Conservation (phyloP, 2,888 invertebrate species). For the Euzophera pinguis region DNA sequence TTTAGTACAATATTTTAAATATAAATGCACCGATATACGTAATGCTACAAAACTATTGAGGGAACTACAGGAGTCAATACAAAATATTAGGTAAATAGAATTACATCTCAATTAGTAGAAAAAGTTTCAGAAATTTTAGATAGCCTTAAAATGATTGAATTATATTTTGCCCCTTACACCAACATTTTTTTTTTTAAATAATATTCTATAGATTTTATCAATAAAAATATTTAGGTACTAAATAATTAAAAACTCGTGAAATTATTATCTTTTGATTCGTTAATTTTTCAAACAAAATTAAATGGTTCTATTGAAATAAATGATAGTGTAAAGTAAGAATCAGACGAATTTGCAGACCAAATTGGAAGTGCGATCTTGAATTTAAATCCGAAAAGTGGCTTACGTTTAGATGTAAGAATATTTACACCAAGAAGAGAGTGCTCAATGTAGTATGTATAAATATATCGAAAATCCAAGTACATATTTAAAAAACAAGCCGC, state of each 20-base stretch:
- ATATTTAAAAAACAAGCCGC: slow-evolving; percentile 41
- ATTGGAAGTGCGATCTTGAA: slow-evolving; percentile 36
- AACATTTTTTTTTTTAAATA: neutral
- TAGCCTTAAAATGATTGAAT: slow-evolving; percentile 38
- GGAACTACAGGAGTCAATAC: slow-evolving; percentile 64
- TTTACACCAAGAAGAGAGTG: slow-evolving; percentile 52
- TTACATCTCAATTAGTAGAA: slow-evolving; percentile 61
- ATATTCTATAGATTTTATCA: neutral
- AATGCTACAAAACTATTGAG: slow-evolving; percentile 69
- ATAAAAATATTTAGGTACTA: neutral
- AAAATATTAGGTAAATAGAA: slow-evolving; percentile 76
- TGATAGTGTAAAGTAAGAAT: slow-evolving; percentile 11
- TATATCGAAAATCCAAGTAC: slow-evolving; percentile 50
- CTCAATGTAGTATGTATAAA: slow-evolving; percentile 40
- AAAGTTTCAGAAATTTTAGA: slow-evolving; percentile 62
- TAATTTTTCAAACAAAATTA: too few species aligned
- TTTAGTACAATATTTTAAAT: slow-evolving; percentile 50
- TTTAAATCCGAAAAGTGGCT: slow-evolving; percentile 52
- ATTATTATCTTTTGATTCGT: too few species aligned
- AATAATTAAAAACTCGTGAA: neutral
- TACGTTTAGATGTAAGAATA: slow-evolving; percentile 46
- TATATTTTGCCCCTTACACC: slow-evolving; percentile 14
- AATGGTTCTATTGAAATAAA: neutral
- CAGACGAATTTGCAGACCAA: slow-evolving; percentile 23
- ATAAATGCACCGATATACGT: slow-evolving; percentile 72